phyloP scores from a whole-genome alignment of 2,888 invertebrate species.

The Volucella inflata region DNA sequence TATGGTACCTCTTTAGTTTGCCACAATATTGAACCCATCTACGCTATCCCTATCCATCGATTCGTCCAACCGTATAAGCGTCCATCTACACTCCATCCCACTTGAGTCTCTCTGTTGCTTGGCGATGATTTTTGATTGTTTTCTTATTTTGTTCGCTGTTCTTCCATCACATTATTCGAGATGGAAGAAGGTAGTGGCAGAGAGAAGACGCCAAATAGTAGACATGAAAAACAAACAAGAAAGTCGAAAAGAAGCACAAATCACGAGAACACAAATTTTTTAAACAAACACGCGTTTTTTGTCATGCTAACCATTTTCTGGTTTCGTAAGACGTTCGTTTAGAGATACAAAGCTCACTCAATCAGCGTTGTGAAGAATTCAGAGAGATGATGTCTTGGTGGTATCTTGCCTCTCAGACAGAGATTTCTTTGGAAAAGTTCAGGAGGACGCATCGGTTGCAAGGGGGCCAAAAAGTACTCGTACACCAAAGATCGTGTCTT shows the following conservation, averaged over 20 bases:
- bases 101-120: not conserved
- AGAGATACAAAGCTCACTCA: too few species aligned
- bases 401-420: not conserved
- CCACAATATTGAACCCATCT: not conserved
- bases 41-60: slow-evolving; percentile 23
- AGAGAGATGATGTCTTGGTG: too few species aligned
- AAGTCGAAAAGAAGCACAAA: slow-evolving; percentile 47
- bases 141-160: slow-evolving; percentile 26
- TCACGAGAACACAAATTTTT: slow-evolving; percentile 40
- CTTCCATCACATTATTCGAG: slow-evolving; percentile 4
- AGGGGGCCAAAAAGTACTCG: not conserved
- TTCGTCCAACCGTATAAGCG: slow-evolving; percentile 24
- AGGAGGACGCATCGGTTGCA: slow-evolving; percentile 14
- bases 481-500: slow-evolving; percentile 38
- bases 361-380: too few species aligned
- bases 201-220: slow-evolving; percentile 3
- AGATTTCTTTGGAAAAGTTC: slow-evolving; percentile 31
- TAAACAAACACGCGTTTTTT: slow-evolving; percentile 64
- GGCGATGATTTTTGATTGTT: not conserved
- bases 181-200: not conserved
- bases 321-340: slow-evolving; percentile 60
- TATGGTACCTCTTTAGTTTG: not conserved
- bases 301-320: slow-evolving; percentile 75
- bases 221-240: slow-evolving; percentile 21
- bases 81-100: too few species aligned